A percentile compares a stretch with the other conserved stretches of the same genome.
Conservation (phyloP, 2,113 vertebrate species). For the Salvator merianae region DNA sequence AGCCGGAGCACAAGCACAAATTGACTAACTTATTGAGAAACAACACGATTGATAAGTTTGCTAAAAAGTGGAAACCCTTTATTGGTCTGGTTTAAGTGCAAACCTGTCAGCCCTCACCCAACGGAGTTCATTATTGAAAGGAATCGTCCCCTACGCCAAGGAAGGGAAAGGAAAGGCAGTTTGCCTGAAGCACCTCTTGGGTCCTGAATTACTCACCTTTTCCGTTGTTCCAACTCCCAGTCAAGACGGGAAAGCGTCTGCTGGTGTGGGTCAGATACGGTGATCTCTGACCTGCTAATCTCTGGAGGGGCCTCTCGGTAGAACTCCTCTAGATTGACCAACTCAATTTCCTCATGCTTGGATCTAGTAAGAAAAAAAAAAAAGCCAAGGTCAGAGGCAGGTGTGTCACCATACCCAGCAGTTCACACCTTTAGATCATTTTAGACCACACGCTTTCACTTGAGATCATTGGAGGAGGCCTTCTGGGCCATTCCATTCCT, state of each 20-base stretch:
- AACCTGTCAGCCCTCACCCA: neutral
- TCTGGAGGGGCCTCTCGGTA: conserved; percentile 87
- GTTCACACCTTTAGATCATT: too few species aligned
- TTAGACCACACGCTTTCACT: too few species aligned
- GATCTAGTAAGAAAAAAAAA: conserved; percentile 75
- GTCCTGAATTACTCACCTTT: conserved; percentile 77
- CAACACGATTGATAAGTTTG: too few species aligned
- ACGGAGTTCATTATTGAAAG: neutral
- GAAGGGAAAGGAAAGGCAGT: neutral
- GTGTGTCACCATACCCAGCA: too few species aligned
- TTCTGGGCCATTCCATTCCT: too few species aligned
- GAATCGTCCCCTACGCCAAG: neutral
- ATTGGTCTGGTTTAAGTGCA: too few species aligned
- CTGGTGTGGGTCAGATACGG: conserved; percentile 89
- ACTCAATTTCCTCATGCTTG: conserved; percentile 95
- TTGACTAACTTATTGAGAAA: too few species aligned
- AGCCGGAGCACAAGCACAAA: too few species aligned
- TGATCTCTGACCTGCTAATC: conserved; percentile 87
- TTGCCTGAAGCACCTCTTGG: neutral
- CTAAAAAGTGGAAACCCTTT: too few species aligned
- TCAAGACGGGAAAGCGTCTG: conserved; percentile 95
- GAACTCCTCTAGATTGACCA: conserved; percentile 92
- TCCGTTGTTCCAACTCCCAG: conserved; percentile 98
- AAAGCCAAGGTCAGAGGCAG: fast-evolving
- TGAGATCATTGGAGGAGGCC: too few species aligned